Evolutionary conservation across 2,888 invertebrate genomes (phyloP).

Genomic region (Eupithecia centaureata): DNA sequence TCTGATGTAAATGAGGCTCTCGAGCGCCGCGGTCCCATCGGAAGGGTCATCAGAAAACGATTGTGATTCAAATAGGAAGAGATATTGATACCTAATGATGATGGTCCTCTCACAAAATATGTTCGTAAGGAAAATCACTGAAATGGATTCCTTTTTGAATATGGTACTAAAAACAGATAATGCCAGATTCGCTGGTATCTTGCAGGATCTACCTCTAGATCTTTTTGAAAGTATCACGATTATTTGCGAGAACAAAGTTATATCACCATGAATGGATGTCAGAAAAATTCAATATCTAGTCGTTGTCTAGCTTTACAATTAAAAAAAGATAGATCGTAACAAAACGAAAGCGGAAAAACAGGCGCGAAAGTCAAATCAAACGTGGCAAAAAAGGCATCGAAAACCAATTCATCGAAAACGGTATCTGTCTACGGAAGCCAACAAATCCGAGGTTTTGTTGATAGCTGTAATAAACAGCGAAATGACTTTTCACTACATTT

Average conservation of each 20-base stretch:
- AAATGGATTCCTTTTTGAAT: neutral
- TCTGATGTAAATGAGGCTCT: slow-evolving; percentile 14
- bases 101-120: neutral
- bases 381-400: slow-evolving; percentile 33
- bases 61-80: neutral
- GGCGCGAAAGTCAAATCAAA: neutral
- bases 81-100: neutral
- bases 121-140: neutral
- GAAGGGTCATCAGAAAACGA: slow-evolving; percentile 10
- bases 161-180: neutral
- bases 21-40: neutral
- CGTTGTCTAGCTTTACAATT: neutral
- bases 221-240: neutral
- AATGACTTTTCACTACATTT: slow-evolving; percentile 9
- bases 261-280: too few relatives aligned
- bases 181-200: neutral
- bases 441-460: slow-evolving; percentile 6
- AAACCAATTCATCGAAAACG: slow-evolving; percentile 28
- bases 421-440: neutral
- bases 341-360: neutral
- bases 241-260: too few relatives aligned
- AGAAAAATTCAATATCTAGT: neutral
- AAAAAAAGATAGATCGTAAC: neutral
- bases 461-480: neutral
- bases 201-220: neutral